Evolutionary conservation across 2,797 vertebrate species (phyloP), one percentile per base, ranked within the genome.

Genomic region (Anguilla megastoma): DNA sequence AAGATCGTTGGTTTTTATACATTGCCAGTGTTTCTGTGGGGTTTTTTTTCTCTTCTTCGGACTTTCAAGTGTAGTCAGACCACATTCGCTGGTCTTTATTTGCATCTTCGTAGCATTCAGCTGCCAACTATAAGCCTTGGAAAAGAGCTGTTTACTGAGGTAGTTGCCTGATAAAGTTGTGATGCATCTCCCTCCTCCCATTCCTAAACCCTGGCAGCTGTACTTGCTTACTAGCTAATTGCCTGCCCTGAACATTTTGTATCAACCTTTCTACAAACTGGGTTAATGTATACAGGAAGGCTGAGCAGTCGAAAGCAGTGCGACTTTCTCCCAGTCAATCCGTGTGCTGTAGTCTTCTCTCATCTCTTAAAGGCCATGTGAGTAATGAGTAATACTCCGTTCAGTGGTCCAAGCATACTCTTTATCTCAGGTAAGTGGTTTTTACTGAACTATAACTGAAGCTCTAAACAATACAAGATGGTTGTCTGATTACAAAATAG

Each of bases 1-100:
- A 63, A 14, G 90, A 88, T 92, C 91, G 93, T 79, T 24, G 24
- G 6, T 10, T 85, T 85, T 86, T 36, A 74, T 18, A 10, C 69
- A 56, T 10, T 86, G 84, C 24, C 14, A 24, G 27, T 76, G 69
- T 83, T 71, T 85, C 58, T 84, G 48, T 82, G 50, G 76, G 7
- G 58, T 54, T 60, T 1, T 88, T 56, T 69, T 16, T 18, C 1
- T 12, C 5, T 18, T 27, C 30, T 21, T 36, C 8, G 50, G 4
- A 41, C 41, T 45, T 18, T 60, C 30, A 60, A 18, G 27, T 60
- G 84, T 7, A 60, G 27, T 36, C 5, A 16, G 8, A n/a, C 14
- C 84, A 41, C 83, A 27, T 58, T 85, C 27, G 18, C 30, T 7
- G 1, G 54, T 56, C 27, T 60, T 33, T 3, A 8, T 82, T 21